A percentile compares a stretch with the other conserved stretches of the same genome.
phyloP scores from a whole-genome alignment of 2,888 invertebrate genomes.

The Phlogophora meticulosa region DNA sequence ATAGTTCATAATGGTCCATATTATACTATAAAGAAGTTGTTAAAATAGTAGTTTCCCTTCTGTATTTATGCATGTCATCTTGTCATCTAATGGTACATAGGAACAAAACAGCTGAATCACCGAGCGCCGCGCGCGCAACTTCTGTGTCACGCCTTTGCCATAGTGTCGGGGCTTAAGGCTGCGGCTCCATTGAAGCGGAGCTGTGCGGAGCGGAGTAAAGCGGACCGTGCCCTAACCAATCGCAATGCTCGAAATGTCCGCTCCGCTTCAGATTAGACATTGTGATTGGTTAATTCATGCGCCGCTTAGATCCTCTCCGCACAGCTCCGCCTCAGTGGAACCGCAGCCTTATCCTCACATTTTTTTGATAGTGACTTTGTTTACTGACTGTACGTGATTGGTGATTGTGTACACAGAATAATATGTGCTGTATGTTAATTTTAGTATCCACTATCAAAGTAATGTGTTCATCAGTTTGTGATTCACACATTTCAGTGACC shows the following conservation, averaged over 20 bases:
- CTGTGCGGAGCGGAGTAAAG: no score
- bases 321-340: no score
- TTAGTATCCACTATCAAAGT: neutral
- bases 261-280: no score
- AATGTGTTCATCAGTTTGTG: neutral
- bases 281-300: no score
- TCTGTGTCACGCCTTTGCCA: constrained; percentile 18
- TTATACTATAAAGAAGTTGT: neutral
- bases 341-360: constrained; percentile 22
- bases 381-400: neutral
- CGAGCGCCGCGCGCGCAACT: neutral
- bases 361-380: constrained; percentile 31
- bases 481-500: neutral
- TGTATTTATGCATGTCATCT: no score
- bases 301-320: no score
- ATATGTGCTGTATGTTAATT: neutral
- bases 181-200: no score
- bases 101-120: constrained; percentile 25
- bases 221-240: no score
- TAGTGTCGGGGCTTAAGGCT: constrained; percentile 2
- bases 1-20: no score
- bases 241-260: no score
- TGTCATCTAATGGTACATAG: neutral
- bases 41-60: neutral
- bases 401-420: neutral